Base-by-base conservation (phyloP, 2,888 invertebrate species). In the Drosophila fulvimacula region DNA sequence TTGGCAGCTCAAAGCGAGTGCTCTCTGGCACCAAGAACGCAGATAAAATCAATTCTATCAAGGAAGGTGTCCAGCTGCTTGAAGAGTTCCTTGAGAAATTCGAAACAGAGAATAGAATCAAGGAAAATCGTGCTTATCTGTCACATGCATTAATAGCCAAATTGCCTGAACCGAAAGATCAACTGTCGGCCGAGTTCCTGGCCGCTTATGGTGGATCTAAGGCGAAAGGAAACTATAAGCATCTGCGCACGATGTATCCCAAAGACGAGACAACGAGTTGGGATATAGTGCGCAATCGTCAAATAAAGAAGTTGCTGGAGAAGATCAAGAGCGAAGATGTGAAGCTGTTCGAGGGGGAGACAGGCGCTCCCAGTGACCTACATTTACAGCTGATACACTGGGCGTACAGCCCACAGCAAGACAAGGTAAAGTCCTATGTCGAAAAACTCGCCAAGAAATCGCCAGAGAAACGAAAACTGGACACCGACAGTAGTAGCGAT, bases 31-130 rank as follows among this genome's bases (percentile, higher is more conserved):
- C 96, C 0, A 95, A 95, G 78, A 96, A 96, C 84, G 95, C 96
- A 84, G 95, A 95, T 17, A 96, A 96, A 88, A 93, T 96, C 7
- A 93, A 94, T 64, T 95, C 96, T 82, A 96, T 96, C 69, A 95
- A 95, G 75, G 95, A 95, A 74, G 96, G 96, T 0, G 94, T 96
- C 55, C 92, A 94, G 30, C 93, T 95, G 10, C 95, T 96, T 77
- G 96, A 96, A 87, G 94, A 95, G 77, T 96, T 96, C 92, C 92
- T 96, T 0, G 95, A 95, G 64, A 95, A 96, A 73, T 96, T 95
- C 88, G 96, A 96, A 76, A 93, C 94, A 0, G 93, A 94, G 78
- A 95, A 95, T 81, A 92, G 95, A 65, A 94, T 95, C 36, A 94
- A 94, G 73, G 95, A 95, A 80, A 96, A 96, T 91, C 94, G 95